Percentiles rank a stretch among this genome's conserved stretches.
These are phyloP conservation scores for Caenorhabditis becei DNA, from an alignment of 2,888 invertebrate species.

Conservation along the genomic window DNA sequence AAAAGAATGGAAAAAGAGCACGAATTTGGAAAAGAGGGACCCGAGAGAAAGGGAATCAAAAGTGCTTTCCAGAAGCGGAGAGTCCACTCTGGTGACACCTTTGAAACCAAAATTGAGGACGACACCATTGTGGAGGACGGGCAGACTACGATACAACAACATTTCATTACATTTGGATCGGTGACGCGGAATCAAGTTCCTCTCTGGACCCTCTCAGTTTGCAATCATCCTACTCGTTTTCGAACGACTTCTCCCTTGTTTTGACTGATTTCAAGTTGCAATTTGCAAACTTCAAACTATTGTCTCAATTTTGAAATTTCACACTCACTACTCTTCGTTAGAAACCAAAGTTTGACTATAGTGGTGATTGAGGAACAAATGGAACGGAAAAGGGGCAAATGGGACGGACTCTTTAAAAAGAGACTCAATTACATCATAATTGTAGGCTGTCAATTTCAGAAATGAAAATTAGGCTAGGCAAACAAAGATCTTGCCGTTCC, in stretches of 20 bases:
- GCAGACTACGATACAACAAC: slow-evolving; percentile 62
- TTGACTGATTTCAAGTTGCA: slow-evolving; percentile 18
- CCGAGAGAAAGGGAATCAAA: slow-evolving; percentile 33
- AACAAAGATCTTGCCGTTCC: slow-evolving; percentile 22
- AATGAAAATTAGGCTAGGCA: slow-evolving; percentile 16
- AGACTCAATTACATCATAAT: slow-evolving; percentile 52
- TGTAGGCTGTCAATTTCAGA: slow-evolving; percentile 49
- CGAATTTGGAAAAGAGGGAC: slow-evolving; percentile 17
- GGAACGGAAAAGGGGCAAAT: neutral
- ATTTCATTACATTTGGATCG: slow-evolving; percentile 68
- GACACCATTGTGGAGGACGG: slow-evolving; percentile 56
- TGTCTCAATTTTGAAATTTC: slow-evolving; percentile 17
- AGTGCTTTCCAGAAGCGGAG: slow-evolving; percentile 37
- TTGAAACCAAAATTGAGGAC: slow-evolving; percentile 63
- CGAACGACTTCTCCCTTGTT: slow-evolving; percentile 49
- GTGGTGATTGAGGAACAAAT: neutral
- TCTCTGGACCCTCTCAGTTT: slow-evolving; percentile 42
- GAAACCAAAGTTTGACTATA: slow-evolving; percentile 4
- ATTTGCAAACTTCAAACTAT: neutral
- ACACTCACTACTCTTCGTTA: slow-evolving; percentile 25
- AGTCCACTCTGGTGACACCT: slow-evolving; percentile 43
- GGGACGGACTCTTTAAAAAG: slow-evolving; percentile 12
- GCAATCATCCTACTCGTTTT: slow-evolving; percentile 21
- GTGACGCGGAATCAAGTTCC: slow-evolving; percentile 67
- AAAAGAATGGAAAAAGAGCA: slow-evolving; percentile 12